A percentile compares a stretch with the other conserved stretches of the same genome.
Evolutionary conservation across 53 echinoderm and acorn worm genomes (phyloP).

Genomic region (Glandiceps talaboti): DNA sequence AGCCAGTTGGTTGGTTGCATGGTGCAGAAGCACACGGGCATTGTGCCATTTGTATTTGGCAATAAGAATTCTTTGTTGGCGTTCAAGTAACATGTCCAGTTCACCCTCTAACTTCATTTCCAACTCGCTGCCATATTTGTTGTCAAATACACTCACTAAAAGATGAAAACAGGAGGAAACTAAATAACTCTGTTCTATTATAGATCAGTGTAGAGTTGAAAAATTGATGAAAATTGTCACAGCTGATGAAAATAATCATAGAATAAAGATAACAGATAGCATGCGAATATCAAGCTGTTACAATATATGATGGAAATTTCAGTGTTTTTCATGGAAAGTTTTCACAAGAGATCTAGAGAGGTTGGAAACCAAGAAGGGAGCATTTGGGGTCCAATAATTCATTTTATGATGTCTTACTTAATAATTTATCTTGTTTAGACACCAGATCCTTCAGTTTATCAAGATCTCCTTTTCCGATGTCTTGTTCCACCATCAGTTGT

Average conservation of each 20-base stretch:
- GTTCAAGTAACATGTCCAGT: constrained; percentile 64
- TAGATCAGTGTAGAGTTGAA: too few species aligned
- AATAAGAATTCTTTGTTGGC: constrained; percentile 72
- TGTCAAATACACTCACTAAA: constrained; percentile 80
- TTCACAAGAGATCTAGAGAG: too few species aligned
- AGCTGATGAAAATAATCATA: too few species aligned
- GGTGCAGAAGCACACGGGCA: constrained; percentile 53
- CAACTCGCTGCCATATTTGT: constrained; percentile 89
- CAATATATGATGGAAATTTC: too few species aligned
- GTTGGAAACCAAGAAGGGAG: neutral
- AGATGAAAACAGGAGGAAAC: too few species aligned
- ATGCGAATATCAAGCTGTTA: too few species aligned
- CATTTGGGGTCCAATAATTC: neutral
- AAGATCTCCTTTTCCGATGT: constrained; percentile 21
- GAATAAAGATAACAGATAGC: too few species aligned
- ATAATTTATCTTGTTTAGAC: constrained; percentile 64
- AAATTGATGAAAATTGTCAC: too few species aligned
- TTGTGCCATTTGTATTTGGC: constrained; percentile 97
- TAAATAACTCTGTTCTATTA: too few species aligned
- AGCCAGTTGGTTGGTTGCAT: constrained; percentile 69
- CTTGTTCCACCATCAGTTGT: constrained; percentile 22
- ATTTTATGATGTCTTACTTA: constrained; percentile 37
- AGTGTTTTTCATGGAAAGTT: too few species aligned
- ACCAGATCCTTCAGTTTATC: constrained; percentile 55
- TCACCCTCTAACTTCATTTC: constrained; percentile 76